These are phyloP conservation scores for Siderastrea siderea DNA, from an alignment of 92 coral and sea anemone species.

Conservation along the genomic window DNA sequence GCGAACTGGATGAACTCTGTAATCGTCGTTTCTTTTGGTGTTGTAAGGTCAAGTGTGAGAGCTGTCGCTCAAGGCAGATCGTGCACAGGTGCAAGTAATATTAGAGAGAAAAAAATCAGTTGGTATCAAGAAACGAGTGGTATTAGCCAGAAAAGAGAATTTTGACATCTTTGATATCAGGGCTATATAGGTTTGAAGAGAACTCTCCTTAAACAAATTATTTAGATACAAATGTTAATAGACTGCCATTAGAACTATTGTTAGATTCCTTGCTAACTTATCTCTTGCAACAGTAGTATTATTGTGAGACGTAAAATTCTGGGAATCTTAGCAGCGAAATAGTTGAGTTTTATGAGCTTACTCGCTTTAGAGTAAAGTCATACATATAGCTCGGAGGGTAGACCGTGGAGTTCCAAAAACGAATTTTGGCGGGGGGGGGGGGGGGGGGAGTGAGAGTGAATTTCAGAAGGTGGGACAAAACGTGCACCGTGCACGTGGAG, in stretches of 20 bases:
- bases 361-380: too few species aligned
- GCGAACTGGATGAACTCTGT: slow-evolving; percentile 80
- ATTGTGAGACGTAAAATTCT: too few species aligned
- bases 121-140: not conserved
- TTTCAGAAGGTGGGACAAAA: too few species aligned
- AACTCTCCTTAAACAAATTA: not conserved
- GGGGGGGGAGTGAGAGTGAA: too few species aligned
- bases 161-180: not conserved
- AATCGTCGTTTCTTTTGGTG: slow-evolving; percentile 93
- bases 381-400: too few species aligned
- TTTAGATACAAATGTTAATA: not conserved
- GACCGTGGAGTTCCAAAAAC: too few species aligned
- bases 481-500: too few species aligned
- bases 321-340: too few species aligned
- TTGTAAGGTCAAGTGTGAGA: slow-evolving; percentile 92
- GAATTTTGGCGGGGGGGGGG: too few species aligned
- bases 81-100: slow-evolving; percentile 85
- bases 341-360: too few species aligned
- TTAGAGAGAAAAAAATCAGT: too few species aligned
- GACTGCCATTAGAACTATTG: not conserved
- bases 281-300: too few species aligned
- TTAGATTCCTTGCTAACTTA: not conserved
- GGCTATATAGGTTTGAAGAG: not conserved
- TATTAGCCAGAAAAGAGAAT: not conserved
- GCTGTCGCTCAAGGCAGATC: slow-evolving; percentile 74